phyloP scores from a whole-genome alignment of 2,797 vertebrate species.

The Malacoctenus gilli region DNA sequence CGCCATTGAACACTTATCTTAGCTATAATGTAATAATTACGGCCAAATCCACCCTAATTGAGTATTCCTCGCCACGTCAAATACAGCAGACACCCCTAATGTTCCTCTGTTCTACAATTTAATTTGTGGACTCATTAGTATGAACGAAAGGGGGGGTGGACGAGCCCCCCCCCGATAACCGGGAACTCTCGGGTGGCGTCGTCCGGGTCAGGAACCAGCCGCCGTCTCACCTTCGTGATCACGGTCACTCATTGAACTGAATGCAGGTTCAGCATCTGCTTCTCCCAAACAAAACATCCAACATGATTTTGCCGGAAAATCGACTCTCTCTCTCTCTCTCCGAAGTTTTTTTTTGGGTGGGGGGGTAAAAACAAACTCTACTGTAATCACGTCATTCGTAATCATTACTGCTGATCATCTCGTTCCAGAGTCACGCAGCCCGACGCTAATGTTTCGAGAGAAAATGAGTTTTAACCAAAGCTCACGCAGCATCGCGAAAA shows the following conservation, averaged over 20 bases:
- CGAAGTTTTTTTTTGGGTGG: too few species aligned
- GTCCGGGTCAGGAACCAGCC: conserved; percentile 19
- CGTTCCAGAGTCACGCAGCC: conserved; percentile 46
- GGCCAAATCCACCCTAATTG: conserved; percentile 73
- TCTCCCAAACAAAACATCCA: neutral
- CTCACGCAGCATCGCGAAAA: too few species aligned
- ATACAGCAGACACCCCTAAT: conserved; percentile 69
- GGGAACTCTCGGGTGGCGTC: conserved; percentile 41
- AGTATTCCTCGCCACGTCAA: conserved; percentile 70
- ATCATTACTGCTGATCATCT: conserved; percentile 54
- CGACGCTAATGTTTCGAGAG: conserved; percentile 50
- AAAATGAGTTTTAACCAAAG: conserved; percentile 70
- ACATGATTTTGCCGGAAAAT: conserved; percentile 17
- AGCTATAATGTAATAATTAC: conserved; percentile 81
- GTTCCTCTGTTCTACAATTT: conserved; percentile 79
- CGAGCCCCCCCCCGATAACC: conserved; percentile 62
- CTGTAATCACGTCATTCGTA: conserved; percentile 39
- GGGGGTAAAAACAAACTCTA: conserved; percentile 15
- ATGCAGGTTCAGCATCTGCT: neutral
- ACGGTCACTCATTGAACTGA: too few species aligned
- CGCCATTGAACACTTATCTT: conserved; percentile 69
- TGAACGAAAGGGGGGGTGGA: conserved; percentile 62
- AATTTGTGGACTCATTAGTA: conserved; percentile 81
- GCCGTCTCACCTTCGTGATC: conserved; percentile 33
- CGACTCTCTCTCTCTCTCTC: too few species aligned